Evolutionary conservation across 2,797 vertebrate genomes (phyloP).

Genomic region (Tiaroga cobitis): DNA sequence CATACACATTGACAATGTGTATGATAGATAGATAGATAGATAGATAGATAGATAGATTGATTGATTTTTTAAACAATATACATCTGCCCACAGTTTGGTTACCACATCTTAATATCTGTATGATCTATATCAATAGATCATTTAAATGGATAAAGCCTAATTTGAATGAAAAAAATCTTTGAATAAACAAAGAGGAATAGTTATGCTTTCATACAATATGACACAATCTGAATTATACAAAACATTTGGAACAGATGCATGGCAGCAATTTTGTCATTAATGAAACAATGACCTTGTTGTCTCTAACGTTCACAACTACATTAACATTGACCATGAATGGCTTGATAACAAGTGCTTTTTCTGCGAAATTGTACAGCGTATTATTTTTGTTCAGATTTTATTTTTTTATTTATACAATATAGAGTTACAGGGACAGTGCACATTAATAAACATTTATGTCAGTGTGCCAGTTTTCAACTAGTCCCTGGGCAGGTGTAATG

Average conservation of each 20-base stretch:
- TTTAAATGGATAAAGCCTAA: background rate
- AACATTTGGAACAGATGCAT: background rate
- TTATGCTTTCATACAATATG: background rate
- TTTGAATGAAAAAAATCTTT: background rate
- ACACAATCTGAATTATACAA: background rate
- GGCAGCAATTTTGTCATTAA: background rate
- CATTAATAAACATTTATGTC: too few relatives aligned
- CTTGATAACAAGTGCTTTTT: background rate
- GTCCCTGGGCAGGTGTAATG: too few relatives aligned
- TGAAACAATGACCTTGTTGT: background rate
- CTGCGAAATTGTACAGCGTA: background rate
- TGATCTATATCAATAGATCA: background rate
- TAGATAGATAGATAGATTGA: too few relatives aligned
- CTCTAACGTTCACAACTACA: background rate
- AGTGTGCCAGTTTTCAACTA: too few relatives aligned
- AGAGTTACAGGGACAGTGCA: too few relatives aligned
- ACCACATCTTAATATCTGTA: background rate
- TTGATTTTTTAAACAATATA: too few relatives aligned
- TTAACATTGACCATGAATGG: background rate
- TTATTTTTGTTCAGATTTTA: background rate
- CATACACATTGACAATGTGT: too few relatives aligned
- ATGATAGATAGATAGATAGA: too few relatives aligned
- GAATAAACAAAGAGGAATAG: background rate
- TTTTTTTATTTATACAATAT: background rate
- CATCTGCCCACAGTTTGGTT: too few relatives aligned